Evolutionary conservation across 64 coral and sea anemone genomes (phyloP), one percentile per base, ranked within the genome.

Genomic region (Exaiptasia diaphana): DNA sequence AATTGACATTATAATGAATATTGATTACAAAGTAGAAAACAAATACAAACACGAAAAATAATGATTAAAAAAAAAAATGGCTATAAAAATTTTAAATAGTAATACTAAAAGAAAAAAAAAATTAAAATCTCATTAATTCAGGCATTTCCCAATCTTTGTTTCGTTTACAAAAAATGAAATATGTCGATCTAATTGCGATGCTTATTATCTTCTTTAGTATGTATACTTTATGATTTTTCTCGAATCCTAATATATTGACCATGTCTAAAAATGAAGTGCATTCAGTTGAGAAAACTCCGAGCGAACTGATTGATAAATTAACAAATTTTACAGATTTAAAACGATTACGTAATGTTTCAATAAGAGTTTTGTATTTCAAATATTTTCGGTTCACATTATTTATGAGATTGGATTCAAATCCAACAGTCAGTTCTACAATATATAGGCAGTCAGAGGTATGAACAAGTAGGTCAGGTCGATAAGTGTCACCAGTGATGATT

Each of bases 381-480:
- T 60, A 8, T 64, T 89, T 80, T 38, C 86, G 35, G 9, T 17
- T 48, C 50, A 53, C 77, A 74, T 89, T 88, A 15, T 79, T 88
- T 10, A 25, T 21, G 11, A 79, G 85, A 59, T 79, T 88, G 44
- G 85, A 79, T 39, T 89, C 86, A 34, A 81, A 89, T 0, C 67
- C 76, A 81, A 81, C 67, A 38, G 76, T 89, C 64, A 80, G 57
- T 89, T 87, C 85, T 36, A 78, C 18, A 17, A 87, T 37, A 68
- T 88, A 88, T 20, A 88, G 39, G 43, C 49, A 71, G 14, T 70
- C 67, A 6, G 18, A 40, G 21, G 50, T 54, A 20, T 54, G 17
- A 20, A 54, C 24, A 14, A 54, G 50, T 54, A 54, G 27, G 64
- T 80, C 49, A 45, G 77, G 87, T 62, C 77, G 41, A 57, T 75